Percentiles rank a stretch among this genome's conserved stretches.
phyloP scores from a whole-genome alignment of 2,797 vertebrate genomes.

The Discoglossus pictus region DNA sequence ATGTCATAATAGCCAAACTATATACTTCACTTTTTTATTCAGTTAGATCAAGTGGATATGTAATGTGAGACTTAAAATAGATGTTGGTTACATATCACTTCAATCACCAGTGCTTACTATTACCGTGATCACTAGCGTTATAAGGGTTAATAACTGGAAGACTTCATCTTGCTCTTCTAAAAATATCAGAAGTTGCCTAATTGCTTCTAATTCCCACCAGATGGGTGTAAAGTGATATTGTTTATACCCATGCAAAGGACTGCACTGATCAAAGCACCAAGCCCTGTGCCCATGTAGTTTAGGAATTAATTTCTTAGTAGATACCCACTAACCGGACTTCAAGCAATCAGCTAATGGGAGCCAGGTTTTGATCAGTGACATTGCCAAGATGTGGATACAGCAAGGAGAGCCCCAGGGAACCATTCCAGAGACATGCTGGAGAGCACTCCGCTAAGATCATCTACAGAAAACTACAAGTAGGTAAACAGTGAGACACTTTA shows the following conservation, averaged over 20 bases:
- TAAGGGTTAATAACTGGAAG: constrained; percentile 25
- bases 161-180: neutral
- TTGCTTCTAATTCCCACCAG: constrained; percentile 34
- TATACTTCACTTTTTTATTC: no score
- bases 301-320: constrained; percentile 48
- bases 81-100: neutral
- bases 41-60: neutral
- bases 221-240: constrained; percentile 13
- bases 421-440: constrained; percentile 4
- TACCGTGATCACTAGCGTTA: neutral
- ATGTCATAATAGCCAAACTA: no score
- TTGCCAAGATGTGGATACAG: constrained; percentile 12
- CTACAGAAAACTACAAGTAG: neutral
- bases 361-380: constrained; percentile 15
- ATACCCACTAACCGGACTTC: constrained; percentile 31
- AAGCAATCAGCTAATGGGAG: constrained; percentile 35
- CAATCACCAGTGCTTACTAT: neutral
- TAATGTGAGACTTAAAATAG: neutral
- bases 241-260: neutral
- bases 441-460: constrained; percentile 25
- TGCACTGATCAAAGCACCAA: neutral
- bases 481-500: constrained; percentile 34
- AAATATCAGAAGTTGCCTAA: constrained; percentile 12
- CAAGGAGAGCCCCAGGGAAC: constrained; percentile 10
- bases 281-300: neutral